A percentile compares a stretch with the other conserved stretches of the same genome.
These are phyloP conservation scores for Rhynchomys soricoides DNA, from an alignment of 2,113 vertebrate genomes.

Conservation along the genomic window DNA sequence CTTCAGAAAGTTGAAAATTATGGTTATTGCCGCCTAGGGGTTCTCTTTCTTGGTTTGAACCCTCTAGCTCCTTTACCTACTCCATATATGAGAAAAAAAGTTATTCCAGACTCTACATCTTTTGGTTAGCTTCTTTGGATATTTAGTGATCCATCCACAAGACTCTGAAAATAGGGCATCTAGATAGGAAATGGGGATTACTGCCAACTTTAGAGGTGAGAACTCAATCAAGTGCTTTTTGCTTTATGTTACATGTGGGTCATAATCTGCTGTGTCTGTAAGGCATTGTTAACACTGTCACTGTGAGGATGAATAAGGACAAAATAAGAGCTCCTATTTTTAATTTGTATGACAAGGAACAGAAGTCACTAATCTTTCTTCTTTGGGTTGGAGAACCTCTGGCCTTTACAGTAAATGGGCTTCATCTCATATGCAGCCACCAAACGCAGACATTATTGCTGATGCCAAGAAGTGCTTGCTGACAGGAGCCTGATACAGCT, in stretches of 20 bases:
- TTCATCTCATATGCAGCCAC: no score
- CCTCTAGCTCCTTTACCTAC: background rate
- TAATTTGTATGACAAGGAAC: background rate
- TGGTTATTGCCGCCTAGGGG: background rate
- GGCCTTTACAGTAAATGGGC: background rate
- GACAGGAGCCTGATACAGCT: no score
- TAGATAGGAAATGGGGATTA: background rate
- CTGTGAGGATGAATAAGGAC: background rate
- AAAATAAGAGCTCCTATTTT: background rate
- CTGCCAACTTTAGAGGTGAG: background rate
- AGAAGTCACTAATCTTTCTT: background rate
- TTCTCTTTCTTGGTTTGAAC: background rate
- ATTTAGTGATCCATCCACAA: background rate
- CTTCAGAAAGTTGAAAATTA: slow-evolving; percentile 19
- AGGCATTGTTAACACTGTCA: background rate
- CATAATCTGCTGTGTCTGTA: background rate
- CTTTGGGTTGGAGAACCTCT: background rate
- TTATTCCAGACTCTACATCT: background rate
- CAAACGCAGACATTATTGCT: no score
- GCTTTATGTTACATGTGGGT: background rate
- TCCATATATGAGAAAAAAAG: background rate
- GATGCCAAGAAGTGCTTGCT: no score
- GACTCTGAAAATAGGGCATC: slow-evolving; percentile 20
- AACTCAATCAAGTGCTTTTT: background rate
- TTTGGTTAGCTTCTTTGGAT: background rate